A percentile compares a stretch with the other conserved stretches of the same genome.
Conservation (phyloP, 2,113 vertebrate species). For the Epinephelus moara region DNA sequence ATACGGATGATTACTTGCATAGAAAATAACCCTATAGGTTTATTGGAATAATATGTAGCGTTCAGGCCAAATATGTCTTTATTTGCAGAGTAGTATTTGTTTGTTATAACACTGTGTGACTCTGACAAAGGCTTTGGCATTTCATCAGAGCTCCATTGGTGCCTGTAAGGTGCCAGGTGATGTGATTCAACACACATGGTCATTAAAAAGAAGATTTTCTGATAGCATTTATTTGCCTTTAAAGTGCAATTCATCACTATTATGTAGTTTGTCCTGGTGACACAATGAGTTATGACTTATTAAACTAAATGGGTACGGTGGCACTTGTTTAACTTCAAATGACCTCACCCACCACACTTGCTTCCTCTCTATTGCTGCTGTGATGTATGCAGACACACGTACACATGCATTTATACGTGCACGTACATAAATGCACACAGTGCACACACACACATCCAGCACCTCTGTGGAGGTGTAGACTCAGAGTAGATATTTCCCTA, state of each 20-base stretch:
- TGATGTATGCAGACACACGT: slow-evolving; percentile 32
- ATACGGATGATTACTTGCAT: too few species aligned
- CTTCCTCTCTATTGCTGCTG: slow-evolving; percentile 21
- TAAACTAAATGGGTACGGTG: slow-evolving; percentile 71
- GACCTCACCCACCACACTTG: slow-evolving; percentile 48
- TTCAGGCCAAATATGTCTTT: not conserved
- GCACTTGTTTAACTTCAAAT: slow-evolving; percentile 51
- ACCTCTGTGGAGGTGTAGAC: slow-evolving; percentile 32
- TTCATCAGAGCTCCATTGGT: slow-evolving; percentile 36
- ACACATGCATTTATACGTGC: slow-evolving; percentile 11
- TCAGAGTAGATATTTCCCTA: slow-evolving; percentile 70
- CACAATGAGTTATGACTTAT: slow-evolving; percentile 66
- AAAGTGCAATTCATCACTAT: slow-evolving; percentile 66
- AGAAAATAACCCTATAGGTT: too few species aligned
- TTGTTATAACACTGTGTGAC: not conserved
- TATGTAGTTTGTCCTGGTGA: slow-evolving; percentile 30
- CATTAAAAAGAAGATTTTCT: slow-evolving; percentile 63
- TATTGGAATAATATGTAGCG: too few species aligned
- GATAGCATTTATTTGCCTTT: slow-evolving; percentile 61
- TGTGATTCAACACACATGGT: slow-evolving; percentile 59
- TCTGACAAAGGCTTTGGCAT: slow-evolving; percentile 9
- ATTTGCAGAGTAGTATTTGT: not conserved
- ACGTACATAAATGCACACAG: slow-evolving; percentile 32
- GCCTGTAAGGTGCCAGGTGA: slow-evolving; percentile 24
- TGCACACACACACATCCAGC: slow-evolving; percentile 27